Percentiles rank a stretch among this genome's conserved stretches.
Evolutionary conservation across 2,797 vertebrate genomes (phyloP).

Genomic region (Anas acuta): DNA sequence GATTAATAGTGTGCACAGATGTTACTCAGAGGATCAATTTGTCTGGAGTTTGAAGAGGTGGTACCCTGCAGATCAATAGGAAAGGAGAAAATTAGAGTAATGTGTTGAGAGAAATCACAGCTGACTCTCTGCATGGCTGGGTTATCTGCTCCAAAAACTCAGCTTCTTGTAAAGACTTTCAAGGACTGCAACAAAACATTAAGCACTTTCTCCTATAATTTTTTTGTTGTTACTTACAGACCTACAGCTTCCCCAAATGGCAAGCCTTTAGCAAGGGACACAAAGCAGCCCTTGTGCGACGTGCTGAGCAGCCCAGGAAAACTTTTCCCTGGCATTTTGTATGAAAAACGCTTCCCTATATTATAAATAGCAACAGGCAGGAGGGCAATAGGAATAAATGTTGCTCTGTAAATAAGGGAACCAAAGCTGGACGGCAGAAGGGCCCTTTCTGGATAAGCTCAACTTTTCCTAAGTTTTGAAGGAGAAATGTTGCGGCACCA

Average conservation of each 20-base stretch:
- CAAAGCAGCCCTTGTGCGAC: slow-evolving; percentile 31
- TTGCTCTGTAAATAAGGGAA: slow-evolving; percentile 47
- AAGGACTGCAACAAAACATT: slow-evolving; percentile 37
- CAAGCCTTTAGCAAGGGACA: neutral
- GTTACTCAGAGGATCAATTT: slow-evolving; percentile 78
- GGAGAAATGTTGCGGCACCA: neutral
- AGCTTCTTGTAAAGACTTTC: slow-evolving; percentile 33
- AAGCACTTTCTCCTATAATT: slow-evolving; percentile 18
- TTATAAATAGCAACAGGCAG: slow-evolving; percentile 59
- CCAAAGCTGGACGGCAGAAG: neutral
- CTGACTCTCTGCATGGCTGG: slow-evolving; percentile 39
- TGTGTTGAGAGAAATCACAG: slow-evolving; percentile 64
- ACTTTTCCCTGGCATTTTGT: slow-evolving; percentile 33
- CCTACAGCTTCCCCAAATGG: slow-evolving; percentile 24
- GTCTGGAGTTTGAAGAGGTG: slow-evolving; percentile 73
- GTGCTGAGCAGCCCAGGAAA: slow-evolving; percentile 25
- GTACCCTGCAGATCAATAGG: slow-evolving; percentile 71
- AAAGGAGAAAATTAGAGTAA: slow-evolving; percentile 75
- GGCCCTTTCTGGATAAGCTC: neutral
- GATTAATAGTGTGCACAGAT: slow-evolving; percentile 78
- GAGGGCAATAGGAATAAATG: slow-evolving; percentile 43
- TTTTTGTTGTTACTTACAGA: slow-evolving; percentile 19
- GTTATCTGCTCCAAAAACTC: slow-evolving; percentile 60
- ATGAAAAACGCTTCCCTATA: neutral
- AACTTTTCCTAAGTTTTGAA: slow-evolving; percentile 6